Evolutionary conservation across 1,140 invertebrate species (phyloP), one percentile per base, ranked within the genome.

Genomic region (Platorchestia sp.): DNA sequence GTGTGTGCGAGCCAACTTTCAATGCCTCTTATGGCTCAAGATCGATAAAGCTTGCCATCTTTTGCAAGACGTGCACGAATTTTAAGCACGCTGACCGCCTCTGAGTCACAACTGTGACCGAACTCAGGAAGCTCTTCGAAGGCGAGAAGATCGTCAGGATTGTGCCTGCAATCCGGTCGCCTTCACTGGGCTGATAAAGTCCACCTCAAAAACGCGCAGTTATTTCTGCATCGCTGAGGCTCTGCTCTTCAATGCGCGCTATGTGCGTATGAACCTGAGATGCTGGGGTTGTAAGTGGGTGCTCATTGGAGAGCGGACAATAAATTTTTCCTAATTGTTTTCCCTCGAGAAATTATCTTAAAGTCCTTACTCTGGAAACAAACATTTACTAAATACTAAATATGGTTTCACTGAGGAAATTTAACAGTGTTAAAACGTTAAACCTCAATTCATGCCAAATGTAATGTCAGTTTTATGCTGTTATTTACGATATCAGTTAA

Each of bases 1-100:
- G 10, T 75, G 59, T 36, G 10, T 75, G 59, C 96, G 96, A 95
- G 87, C 95, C 96, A 95, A 95, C 95, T 95, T 96, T 96, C 95
- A 47, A 75, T 89, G 42, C 95, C 95, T 22, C 95, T 59, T 91
- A 95, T 95, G 45, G 95, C 95, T 86, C 45, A 1, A 86, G 53
- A 86, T 95, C 95, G 45, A 44, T 95, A 86, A 89, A 59, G 75
- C 51, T 45, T 86, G 75, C 95, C 87, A 59, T 95, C 47, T 75
- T 45, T 51, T 95, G 51, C n/a, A 75, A 75, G 59, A 75, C 59
- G 59, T 75, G 59, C 59, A 75, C 59, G 43, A 53, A 47, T 95
- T 75, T 95, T 42, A 86, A 91, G 45, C 45, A 95, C 47, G 95
- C 95, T 95, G 53, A 86, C 95, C 95, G 47, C 95, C 95, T 95